phyloP scores from a whole-genome alignment of 2,888 invertebrate genomes.

The Tribolium freemani region DNA sequence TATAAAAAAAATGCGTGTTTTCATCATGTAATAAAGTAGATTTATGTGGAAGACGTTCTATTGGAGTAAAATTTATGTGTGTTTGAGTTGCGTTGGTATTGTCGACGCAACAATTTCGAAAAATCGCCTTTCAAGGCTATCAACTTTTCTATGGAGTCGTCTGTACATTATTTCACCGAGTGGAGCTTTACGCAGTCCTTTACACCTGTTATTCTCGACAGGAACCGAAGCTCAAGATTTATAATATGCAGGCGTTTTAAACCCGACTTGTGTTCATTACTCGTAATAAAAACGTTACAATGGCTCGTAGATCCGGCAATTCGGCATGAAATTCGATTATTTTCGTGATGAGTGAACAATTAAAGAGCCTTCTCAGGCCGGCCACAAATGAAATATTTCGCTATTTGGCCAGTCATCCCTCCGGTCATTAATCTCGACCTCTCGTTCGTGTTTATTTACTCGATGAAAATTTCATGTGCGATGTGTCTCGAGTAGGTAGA shows the following conservation, averaged over 20 bases:
- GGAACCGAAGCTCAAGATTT: slow-evolving; percentile 31
- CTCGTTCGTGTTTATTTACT: slow-evolving; percentile 20
- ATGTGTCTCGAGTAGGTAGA: slow-evolving; percentile 15
- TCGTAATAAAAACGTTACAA: slow-evolving; percentile 6
- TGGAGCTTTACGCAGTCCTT: slow-evolving; percentile 23
- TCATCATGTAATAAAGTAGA: not conserved
- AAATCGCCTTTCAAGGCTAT: slow-evolving; percentile 28
- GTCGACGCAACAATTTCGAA: not conserved
- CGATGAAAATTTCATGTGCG: slow-evolving; percentile 18
- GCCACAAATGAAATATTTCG: slow-evolving; percentile 13
- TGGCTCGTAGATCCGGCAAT: not conserved
- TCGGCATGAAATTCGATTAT: slow-evolving; percentile 26
- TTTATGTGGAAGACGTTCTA: not conserved
- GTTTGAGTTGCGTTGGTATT: not conserved
- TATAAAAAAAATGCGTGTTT: not conserved
- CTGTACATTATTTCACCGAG: slow-evolving; percentile 28
- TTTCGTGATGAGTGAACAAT: slow-evolving; percentile 2
- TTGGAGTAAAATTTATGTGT: not conserved
- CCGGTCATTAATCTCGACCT: slow-evolving; percentile 8
- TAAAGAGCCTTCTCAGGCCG: slow-evolving; percentile 10
- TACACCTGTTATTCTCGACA: slow-evolving; percentile 33
- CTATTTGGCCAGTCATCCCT: slow-evolving; percentile 25
- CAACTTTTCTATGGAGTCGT: slow-evolving; percentile 19
- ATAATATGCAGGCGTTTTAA: slow-evolving; percentile 13
- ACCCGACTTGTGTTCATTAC: not conserved